A percentile compares a stretch with the other conserved stretches of the same genome.
phyloP scores from a whole-genome alignment of 2,797 vertebrate species.

The Momotus momota region DNA sequence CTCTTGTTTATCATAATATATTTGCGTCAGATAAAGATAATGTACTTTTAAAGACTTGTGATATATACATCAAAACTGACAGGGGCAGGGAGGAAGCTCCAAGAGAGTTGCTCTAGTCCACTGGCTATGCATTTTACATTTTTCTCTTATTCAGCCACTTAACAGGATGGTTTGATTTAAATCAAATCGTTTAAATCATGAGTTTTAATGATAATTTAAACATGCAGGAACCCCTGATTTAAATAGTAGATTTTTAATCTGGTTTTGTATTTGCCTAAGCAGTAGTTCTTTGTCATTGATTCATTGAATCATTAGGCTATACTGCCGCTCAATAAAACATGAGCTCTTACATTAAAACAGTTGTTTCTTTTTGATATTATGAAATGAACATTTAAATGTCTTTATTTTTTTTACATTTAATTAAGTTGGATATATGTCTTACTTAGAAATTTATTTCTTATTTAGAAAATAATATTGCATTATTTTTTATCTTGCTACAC shows the following conservation, averaged over 20 bases:
- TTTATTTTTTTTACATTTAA: background rate
- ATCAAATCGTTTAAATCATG: background rate
- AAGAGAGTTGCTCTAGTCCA: background rate
- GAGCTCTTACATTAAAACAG: background rate
- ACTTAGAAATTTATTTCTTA: background rate
- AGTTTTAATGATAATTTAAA: slow-evolving; percentile 4
- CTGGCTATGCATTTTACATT: background rate
- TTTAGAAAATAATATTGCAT: background rate
- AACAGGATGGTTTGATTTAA: background rate
- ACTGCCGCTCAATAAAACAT: background rate
- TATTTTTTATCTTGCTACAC: background rate
- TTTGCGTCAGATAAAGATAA: background rate
- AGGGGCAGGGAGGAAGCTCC: background rate
- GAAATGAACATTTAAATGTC: background rate
- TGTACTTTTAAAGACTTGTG: background rate
- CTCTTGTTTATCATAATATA: background rate
- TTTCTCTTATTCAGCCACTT: background rate
- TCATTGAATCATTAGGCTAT: background rate
- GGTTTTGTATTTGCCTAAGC: slow-evolving; percentile 6
- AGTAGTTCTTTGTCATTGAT: background rate
- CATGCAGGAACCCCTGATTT: background rate
- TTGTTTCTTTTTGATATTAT: background rate
- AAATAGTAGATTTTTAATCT: background rate
- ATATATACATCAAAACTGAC: background rate
- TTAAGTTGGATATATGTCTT: background rate